Evolutionary conservation across 2,888 invertebrate genomes (phyloP).

Genomic region (Ichneumon xanthorius): DNA sequence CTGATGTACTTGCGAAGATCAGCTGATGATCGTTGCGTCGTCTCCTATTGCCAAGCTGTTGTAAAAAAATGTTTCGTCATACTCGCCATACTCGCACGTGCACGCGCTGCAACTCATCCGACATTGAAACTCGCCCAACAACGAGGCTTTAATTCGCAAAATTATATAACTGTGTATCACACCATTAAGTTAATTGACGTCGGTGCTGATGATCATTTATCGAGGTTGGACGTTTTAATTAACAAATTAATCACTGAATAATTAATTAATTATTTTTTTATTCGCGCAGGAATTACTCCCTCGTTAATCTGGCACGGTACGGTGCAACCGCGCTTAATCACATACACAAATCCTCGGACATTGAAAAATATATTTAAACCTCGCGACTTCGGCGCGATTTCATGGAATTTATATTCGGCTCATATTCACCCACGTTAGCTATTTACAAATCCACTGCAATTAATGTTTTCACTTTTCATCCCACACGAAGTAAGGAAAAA

Average conservation of each 20-base stretch:
- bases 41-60: not conserved
- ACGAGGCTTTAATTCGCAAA: not conserved
- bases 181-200: not conserved
- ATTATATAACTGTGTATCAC: not conserved
- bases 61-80: not conserved
- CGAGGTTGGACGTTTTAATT: not conserved
- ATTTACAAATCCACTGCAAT: not conserved
- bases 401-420: not conserved
- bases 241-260: not conserved
- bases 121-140: not conserved
- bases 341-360: not conserved
- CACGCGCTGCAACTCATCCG: not conserved
- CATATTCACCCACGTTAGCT: not conserved
- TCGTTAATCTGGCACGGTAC: not conserved
- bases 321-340: not conserved
- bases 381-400: not conserved
- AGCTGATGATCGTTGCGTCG: not conserved
- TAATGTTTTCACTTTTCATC: not conserved
- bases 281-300: not conserved
- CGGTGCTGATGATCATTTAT: not conserved
- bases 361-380: not conserved
- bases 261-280: constrained; percentile 5
- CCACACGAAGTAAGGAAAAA: no score
- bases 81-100: not conserved
- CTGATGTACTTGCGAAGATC: no score